Percentiles rank a stretch among this genome's conserved stretches.
phyloP scores from a whole-genome alignment of 2,113 vertebrate species.

The Desmodus rotundus region DNA sequence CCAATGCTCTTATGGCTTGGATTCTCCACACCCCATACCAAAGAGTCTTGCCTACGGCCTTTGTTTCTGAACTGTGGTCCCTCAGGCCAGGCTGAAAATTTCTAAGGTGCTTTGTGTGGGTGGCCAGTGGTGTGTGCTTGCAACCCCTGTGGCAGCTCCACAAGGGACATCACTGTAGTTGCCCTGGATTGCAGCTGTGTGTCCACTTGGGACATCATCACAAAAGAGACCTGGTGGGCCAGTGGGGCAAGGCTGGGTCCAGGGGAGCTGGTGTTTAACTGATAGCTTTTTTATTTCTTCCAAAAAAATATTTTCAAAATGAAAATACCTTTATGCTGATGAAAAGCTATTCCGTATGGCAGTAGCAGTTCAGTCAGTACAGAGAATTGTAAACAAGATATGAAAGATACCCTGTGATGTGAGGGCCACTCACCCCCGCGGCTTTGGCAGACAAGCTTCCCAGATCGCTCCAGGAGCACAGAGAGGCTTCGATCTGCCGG shows the following conservation, averaged over 20 bases:
- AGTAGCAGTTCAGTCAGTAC: background rate
- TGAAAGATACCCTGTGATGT: background rate
- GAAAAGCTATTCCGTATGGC: background rate
- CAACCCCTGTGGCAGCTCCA: constrained; percentile 46
- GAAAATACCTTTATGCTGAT: background rate
- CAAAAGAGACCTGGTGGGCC: too few relatives aligned
- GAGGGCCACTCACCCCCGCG: background rate
- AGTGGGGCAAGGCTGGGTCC: too few relatives aligned
- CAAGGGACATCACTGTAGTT: too few relatives aligned
- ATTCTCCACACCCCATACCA: background rate
- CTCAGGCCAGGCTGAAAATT: background rate
- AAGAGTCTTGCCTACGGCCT: background rate
- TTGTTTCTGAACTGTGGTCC: background rate
- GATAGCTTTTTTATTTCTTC: background rate
- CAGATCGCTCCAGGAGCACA: background rate
- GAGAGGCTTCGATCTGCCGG: background rate
- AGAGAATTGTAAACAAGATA: background rate
- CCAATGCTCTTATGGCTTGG: background rate
- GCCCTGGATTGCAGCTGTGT: background rate
- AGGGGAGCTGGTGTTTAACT: background rate
- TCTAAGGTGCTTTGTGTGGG: background rate
- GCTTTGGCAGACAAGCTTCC: background rate
- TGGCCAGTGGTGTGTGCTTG: background rate
- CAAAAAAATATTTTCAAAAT: background rate
- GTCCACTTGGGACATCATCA: fast-evolving